Conservation (phyloP, 2,797 vertebrate species). For the Trematomus bernacchii region DNA sequence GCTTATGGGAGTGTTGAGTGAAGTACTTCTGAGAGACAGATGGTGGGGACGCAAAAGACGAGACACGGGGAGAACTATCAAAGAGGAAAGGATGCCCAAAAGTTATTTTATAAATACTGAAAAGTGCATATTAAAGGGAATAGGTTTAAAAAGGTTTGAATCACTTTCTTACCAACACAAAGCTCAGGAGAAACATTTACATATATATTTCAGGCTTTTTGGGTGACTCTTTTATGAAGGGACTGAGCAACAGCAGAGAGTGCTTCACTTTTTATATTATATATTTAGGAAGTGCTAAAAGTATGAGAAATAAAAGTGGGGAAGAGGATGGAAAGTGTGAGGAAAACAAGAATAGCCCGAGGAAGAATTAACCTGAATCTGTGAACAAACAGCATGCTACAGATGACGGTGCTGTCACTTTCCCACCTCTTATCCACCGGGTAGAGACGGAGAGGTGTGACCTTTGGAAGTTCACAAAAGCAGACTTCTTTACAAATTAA, state of each 20-base stretch:
- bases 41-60: constrained; percentile 59
- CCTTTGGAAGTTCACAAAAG: not conserved
- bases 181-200: not conserved
- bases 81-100: constrained; percentile 46
- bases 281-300: constrained; percentile 2
- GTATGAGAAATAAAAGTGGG: not conserved
- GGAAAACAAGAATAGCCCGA: not conserved
- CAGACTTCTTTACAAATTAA: constrained; percentile 13
- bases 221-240: not conserved
- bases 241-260: not conserved
- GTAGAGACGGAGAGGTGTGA: not conserved
- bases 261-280: not conserved
- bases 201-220: constrained; percentile 23
- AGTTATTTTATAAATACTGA: constrained; percentile 54
- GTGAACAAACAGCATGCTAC: not conserved
- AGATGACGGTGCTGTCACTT: constrained; percentile 20
- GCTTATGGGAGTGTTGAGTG: constrained; percentile 50
- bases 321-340: not conserved
- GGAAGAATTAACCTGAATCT: not conserved
- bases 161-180: not conserved
- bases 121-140: constrained; percentile 38
- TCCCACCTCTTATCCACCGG: constrained; percentile 17
- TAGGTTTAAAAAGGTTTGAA: constrained; percentile 35
- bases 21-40: constrained; percentile 69
- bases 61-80: constrained; percentile 49